Base-by-base conservation (phyloP, 2,113 vertebrate species). In the Eleginops maclovinus region DNA sequence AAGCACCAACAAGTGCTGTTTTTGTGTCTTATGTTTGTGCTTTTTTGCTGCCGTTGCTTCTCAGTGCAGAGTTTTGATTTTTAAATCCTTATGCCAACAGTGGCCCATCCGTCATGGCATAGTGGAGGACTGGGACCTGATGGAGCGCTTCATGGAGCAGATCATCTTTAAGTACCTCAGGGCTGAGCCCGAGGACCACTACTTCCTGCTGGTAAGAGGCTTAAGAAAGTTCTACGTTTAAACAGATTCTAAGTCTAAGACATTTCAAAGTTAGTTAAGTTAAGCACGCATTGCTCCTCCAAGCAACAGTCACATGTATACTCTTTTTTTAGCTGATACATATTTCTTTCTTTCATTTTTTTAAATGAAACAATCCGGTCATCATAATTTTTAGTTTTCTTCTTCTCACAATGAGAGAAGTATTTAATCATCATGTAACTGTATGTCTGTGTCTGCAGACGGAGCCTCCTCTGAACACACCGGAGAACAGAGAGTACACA, bases 101-200 rank as follows among this genome's bases (percentile, higher is more conserved):
- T 99, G 98, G 98, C 98, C 98, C 13, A 99, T 99, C 46, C 97
- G 98, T 78, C 98, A 99, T 83, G 98, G 98, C 69, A 99, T 99
- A 74, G 98, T 99, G 89, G 98, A 99, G 93, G 98, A 99, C 83
- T 99, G 98, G 98, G 98, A 99, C 87, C 94, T 99, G 70, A 99
- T 99, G 98, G 98, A 99, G 93, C 94, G 97, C 66, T 99, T 99
- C 94, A 99, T 99, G 98, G 98, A 99, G 86, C 98, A 99, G 94
- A 96, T 99, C 89, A 99, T 99, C 93, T 99, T 99, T 93, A 99
- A 99, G 84, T 99, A 99, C 92, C 94, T 99, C 92, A 95, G 98
- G 84, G 98, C 98, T 21, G 98, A 99, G 91, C 98, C 98, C 0
- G 98, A 99, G 93, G 98, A 99, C 82, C 98, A 99, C 95, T 98